phyloP scores from a whole-genome alignment of 2,113 vertebrate species.

The Carlito syrichta region DNA sequence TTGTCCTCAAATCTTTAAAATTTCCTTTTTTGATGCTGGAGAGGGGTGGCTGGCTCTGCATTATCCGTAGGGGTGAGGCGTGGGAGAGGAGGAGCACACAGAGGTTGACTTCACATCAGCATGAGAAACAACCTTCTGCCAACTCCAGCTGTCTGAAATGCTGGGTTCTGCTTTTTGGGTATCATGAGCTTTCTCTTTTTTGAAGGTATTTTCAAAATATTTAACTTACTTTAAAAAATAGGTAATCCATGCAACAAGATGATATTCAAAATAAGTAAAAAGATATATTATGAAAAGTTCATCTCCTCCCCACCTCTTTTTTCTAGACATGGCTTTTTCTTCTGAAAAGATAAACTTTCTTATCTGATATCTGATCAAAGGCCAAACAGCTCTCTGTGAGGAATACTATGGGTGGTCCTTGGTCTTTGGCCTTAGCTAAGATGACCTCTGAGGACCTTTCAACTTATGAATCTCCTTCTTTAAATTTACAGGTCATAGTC shows the following conservation, averaged over 20 bases:
- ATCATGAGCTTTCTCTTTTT: not conserved
- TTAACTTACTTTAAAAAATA: not conserved
- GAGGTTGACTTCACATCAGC: not conserved
- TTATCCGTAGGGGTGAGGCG: not conserved
- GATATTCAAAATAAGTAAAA: not conserved
- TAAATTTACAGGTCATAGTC: not conserved
- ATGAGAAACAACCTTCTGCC: not conserved
- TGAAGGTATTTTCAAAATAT: not conserved
- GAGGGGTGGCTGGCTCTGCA: not conserved
- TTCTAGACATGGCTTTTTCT: not conserved
- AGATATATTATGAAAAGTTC: not conserved
- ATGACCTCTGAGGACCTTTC: not conserved
- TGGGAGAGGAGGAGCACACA: not conserved
- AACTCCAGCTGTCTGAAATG: not conserved
- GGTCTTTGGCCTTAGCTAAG: not conserved
- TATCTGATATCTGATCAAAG: not conserved
- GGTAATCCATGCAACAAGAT: not conserved
- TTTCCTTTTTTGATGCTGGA: too few relatives aligned
- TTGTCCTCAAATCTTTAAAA: not conserved
- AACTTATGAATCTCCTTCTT: not conserved
- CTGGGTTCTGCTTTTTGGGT: not conserved
- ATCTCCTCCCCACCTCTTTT: not conserved
- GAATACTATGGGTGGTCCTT: not conserved
- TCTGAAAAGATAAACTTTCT: not conserved
- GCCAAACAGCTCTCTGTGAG: not conserved